A percentile compares a stretch with the other conserved stretches of the same genome.
Conservation (phyloP, 2,888 invertebrate genomes). For the Galeruca laticollis region DNA sequence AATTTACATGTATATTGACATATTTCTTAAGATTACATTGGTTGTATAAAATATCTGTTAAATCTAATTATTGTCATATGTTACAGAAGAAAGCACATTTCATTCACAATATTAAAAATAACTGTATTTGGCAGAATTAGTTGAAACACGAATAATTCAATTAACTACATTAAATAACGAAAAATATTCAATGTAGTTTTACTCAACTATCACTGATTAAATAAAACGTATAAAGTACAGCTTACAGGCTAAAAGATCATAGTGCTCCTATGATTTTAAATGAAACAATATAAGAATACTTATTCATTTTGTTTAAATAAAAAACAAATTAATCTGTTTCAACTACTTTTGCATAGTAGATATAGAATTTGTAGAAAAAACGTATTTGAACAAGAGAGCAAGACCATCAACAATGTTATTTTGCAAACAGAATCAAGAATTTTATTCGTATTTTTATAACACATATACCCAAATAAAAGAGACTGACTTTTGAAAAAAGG, state of each 20-base stretch:
- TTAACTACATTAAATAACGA: no score
- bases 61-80: constrained; percentile 44
- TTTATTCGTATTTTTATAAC: no score
- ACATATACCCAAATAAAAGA: no score
- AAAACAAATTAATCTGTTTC: not conserved
- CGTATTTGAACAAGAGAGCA: not conserved
- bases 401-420: not conserved
- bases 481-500: no score
- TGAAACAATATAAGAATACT: no score
- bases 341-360: not conserved
- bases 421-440: no score
- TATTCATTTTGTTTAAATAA: no score
- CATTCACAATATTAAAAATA: constrained; percentile 33
- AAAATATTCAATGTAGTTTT: no score
- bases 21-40: constrained; percentile 19
- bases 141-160: constrained; percentile 13
- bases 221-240: no score
- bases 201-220: no score
- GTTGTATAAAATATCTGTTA: constrained; percentile 39
- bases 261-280: no score
- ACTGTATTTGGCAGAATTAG: constrained; percentile 25
- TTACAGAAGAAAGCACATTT: constrained; percentile 43
- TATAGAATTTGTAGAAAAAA: not conserved
- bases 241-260: no score
- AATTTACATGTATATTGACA: constrained; percentile 30